Evolutionary conservation across 2,797 vertebrate species (phyloP).

Genomic region (Rhincodon typus): DNA sequence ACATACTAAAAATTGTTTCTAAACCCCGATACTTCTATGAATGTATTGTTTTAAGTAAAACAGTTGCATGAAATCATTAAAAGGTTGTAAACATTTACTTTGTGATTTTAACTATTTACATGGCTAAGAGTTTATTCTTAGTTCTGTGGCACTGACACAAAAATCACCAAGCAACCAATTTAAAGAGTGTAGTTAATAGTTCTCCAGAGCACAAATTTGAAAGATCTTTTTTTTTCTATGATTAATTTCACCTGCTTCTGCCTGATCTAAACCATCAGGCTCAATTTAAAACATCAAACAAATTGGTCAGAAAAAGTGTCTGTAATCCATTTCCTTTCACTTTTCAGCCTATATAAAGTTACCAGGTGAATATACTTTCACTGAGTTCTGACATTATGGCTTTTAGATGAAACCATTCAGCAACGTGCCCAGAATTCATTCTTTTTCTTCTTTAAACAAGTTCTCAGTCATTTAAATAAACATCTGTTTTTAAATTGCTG

Average conservation of each 20-base stretch:
- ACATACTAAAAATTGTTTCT: background rate
- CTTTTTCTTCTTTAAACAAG: conserved; percentile 46
- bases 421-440: background rate
- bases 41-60: background rate
- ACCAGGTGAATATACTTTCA: conserved; percentile 5
- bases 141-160: background rate
- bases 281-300: conserved; percentile 13
- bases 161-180: background rate
- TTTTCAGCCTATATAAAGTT: conserved; percentile 12
- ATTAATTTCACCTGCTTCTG: conserved; percentile 30
- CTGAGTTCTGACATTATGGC: conserved; percentile 2
- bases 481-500: conserved; percentile 45
- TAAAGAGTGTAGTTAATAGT: background rate
- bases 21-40: background rate
- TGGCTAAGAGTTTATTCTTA: background rate
- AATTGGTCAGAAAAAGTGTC: conserved; percentile 5
- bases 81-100: background rate
- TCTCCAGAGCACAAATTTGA: background rate
- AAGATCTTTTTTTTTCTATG: background rate
- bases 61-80: background rate
- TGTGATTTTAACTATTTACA: background rate
- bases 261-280: conserved; percentile 25
- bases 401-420: conserved; percentile 7
- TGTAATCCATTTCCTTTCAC: background rate
- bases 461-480: conserved; percentile 38